A percentile compares a stretch with the other conserved stretches of the same genome.
These are phyloP conservation scores for Fistularia tabacaria DNA, from an alignment of 2,797 vertebrate species.

Conservation along the genomic window DNA sequence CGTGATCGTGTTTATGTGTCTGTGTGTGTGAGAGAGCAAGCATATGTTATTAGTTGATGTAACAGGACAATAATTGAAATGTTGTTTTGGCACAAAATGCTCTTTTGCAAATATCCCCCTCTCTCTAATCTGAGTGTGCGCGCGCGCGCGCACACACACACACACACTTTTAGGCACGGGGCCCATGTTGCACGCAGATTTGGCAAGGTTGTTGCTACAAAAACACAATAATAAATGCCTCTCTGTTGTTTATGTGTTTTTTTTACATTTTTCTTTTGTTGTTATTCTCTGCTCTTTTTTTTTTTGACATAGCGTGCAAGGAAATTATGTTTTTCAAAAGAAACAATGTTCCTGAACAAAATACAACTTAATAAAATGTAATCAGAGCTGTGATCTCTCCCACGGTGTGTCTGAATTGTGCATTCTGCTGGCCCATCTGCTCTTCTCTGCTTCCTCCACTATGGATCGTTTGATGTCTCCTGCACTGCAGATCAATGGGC, in stretches of 20 bases:
- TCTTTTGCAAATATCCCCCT: conserved; percentile 31
- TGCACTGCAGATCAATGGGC: conserved; percentile 54
- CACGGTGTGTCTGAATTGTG: not conserved
- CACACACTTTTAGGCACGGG: conserved; percentile 27
- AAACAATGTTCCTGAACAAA: too few species aligned
- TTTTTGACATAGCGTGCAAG: too few species aligned
- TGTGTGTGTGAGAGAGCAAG: not conserved
- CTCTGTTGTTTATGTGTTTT: conserved; percentile 9
- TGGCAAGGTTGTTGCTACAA: conserved; percentile 63
- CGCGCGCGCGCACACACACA: conserved; percentile 10
- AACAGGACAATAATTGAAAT: conserved; percentile 19
- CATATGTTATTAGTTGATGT: too few species aligned
- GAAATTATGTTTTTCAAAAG: too few species aligned
- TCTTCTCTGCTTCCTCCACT: conserved; percentile 41
- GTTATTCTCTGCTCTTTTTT: too few species aligned
- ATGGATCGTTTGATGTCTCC: conserved; percentile 64
- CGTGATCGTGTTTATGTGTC: conserved; percentile 20
- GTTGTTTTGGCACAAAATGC: conserved; percentile 34
- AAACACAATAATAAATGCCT: conserved; percentile 37
- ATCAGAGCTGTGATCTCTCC: conserved; percentile 26
- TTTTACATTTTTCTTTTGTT: not conserved
- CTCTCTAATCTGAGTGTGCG: not conserved
- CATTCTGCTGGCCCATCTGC: conserved; percentile 7
- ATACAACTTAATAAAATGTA: conserved; percentile 4
- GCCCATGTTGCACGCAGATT: conserved; percentile 47